Base-by-base conservation (phyloP, 2,888 invertebrate species). In the Alitta virens region DNA sequence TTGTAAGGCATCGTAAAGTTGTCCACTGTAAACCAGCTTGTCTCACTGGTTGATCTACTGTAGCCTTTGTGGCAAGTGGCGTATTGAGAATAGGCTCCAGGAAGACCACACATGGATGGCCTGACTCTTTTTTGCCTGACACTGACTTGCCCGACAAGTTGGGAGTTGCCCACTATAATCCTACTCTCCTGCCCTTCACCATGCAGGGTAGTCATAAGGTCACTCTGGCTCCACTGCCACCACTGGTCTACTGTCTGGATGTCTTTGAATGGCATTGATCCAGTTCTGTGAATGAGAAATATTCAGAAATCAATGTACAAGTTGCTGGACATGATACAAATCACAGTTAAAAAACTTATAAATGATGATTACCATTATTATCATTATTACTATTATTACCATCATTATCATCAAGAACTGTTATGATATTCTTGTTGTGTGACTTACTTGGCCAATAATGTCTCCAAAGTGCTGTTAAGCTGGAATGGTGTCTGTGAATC, bases 71-170 rank as follows among this genome's bases (percentile, higher is more conserved):
- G 33, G 33, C 33, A 33, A 12, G 33, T 33, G 12, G 24, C 52
- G 12, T 42, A 33, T 25, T 18, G 16, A 21, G 49, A 56, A 43
- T 50, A 54, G 9, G 40, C n/a, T 38, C 38, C 24, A 12, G 63
- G 66, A 33, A 71, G 54, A 40, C 68, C 40, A 33, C 77, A 79
- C 1, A 56, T 40, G 18, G 69, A 64, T 5, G 66, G 63, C 2
- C 42, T 58, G 0, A 74, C 67, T n/a, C 73, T 70, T 26, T 75
- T 63, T 55, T 77, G 78, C 16, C 78, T 70, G 1, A 80, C 52
- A 27, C 74, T 72, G 16, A 78, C 71, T 5, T 72, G 62, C 2
- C 80, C 80, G 40, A 80, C 71, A 33, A 78, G 62, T 40, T 60
- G 18, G 25, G 62, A 65, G 56, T 57, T 64, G 7, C 56, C 60